Evolutionary conservation across 2,797 vertebrate genomes (phyloP), one percentile per base, ranked within the genome.

Genomic region (Brachyalestes nurse): DNA sequence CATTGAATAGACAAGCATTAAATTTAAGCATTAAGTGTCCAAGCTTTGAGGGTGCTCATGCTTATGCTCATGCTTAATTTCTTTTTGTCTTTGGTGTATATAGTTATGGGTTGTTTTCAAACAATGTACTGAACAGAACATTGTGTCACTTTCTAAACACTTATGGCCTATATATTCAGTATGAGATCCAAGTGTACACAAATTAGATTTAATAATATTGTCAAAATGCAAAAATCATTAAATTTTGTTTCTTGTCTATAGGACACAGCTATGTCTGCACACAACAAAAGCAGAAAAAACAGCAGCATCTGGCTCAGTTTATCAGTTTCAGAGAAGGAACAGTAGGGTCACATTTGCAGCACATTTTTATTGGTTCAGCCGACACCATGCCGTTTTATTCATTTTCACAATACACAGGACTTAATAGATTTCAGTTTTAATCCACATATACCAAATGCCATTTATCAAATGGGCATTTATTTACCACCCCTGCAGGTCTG

Each of bases 341-440:
- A 67, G 47, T 58, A 16, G 67, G 75, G 74, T 80, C 78, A 67
- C 70, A 53, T 77, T 77, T 53, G 62, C 61, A 77, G 60, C 65
- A 55, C 49, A 67, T 40, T 40, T 13, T 55, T 77, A 77, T 72
- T 49, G 34, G 75, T 73, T 83, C 60, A 58, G 74, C 57, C 53
- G 69, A 76, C 55, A 21, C 53, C 82, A 80, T 58, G 78, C 82
- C 76, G 82, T 51, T 80, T 83, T 83, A 77, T 83, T 77, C 74
- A 77, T 83, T 80, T 80, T 77, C 74, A 12, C 67, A 72, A 61
- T 77, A 53, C 64, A 45, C 57, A 69, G 51, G 45, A 80, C 78
- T 80, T 83, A 83, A 83, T 83, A 77, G 82, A 72, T 74, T 83
- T 64, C 64, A 55, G 58, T 72, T 80, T 80, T 80, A 79, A 80